Evolutionary conservation across 2,888 invertebrate genomes (phyloP).

Genomic region (Diloba caeruleocephala): DNA sequence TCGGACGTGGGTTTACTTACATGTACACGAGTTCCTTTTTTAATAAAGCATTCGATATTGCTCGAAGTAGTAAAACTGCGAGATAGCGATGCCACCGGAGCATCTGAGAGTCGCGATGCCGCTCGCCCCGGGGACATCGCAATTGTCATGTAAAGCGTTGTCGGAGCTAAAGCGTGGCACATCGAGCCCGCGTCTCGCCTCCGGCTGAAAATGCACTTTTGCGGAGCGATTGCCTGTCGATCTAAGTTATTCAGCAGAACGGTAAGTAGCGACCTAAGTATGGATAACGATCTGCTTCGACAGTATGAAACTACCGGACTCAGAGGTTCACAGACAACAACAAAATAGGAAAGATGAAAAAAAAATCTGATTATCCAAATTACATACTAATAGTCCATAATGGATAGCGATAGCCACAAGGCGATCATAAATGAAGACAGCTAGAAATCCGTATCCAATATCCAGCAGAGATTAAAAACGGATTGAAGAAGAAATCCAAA

Average conservation of each 20-base stretch:
- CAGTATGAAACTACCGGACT: constrained; percentile 45
- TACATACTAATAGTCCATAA: not conserved
- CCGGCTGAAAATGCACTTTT: constrained; percentile 87
- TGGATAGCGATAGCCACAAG: no score
- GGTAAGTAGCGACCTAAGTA: constrained; percentile 71
- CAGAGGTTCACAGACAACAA: constrained; percentile 43
- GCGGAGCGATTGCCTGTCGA: constrained; percentile 84
- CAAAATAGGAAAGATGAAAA: constrained; percentile 9
- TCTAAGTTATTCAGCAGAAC: constrained; percentile 78
- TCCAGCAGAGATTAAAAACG: no score
- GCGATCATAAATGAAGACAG: no score
- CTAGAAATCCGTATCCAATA: no score
- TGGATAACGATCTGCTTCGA: constrained; percentile 75
- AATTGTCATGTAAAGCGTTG: constrained; percentile 86
- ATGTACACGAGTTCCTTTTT: constrained; percentile 51
- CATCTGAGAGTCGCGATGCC: constrained; percentile 65
- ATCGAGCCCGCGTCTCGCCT: constrained; percentile 72
- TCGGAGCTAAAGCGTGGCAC: constrained; percentile 70
- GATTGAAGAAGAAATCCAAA: not conserved
- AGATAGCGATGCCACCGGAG: constrained; percentile 64
- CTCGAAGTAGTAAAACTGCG: constrained; percentile 60
- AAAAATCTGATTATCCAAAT: not conserved
- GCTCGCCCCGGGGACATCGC: constrained; percentile 78
- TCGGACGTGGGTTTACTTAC: constrained; percentile 32
- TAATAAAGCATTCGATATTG: constrained; percentile 61